Conservation (phyloP, 2,888 invertebrate species). For the Mactromeris polynyma region DNA sequence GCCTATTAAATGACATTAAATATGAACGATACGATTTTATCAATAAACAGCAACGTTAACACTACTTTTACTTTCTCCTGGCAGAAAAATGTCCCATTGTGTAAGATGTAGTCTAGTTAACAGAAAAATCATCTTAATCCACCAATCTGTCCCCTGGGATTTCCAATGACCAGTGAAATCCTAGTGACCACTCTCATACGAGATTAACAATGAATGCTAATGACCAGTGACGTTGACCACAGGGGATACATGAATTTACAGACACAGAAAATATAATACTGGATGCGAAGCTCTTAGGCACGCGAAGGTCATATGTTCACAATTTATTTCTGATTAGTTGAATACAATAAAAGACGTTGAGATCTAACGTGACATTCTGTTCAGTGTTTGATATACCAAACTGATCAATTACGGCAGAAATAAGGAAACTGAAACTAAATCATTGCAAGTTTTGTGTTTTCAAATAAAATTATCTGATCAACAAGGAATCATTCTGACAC, state of each 20-base stretch:
- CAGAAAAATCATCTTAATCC: constrained; percentile 40
- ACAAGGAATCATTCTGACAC: too few species aligned
- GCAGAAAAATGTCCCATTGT: background rate
- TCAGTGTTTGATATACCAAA: background rate
- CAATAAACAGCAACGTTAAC: too few species aligned
- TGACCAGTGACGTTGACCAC: constrained; percentile 20
- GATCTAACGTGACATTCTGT: background rate
- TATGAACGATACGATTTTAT: too few species aligned
- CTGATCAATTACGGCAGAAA: background rate
- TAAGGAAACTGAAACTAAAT: background rate
- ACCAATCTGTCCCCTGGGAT: constrained; percentile 27
- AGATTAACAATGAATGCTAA: constrained; percentile 49
- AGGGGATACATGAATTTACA: background rate
- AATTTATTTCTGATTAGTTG: background rate
- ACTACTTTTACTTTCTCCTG: background rate
- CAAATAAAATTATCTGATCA: too few species aligned
- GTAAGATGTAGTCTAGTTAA: background rate
- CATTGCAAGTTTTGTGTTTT: too few species aligned
- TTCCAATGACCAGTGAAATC: background rate
- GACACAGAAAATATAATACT: background rate
- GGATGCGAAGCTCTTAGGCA: background rate
- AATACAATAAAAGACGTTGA: background rate
- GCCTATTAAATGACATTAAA: too few species aligned
- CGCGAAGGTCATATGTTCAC: background rate
- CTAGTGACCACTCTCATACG: constrained; percentile 10